Percentiles rank a stretch among this genome's conserved stretches.
Evolutionary conservation across 2,113 vertebrate species (phyloP).

Genomic region (Tachycineta bicolor): DNA sequence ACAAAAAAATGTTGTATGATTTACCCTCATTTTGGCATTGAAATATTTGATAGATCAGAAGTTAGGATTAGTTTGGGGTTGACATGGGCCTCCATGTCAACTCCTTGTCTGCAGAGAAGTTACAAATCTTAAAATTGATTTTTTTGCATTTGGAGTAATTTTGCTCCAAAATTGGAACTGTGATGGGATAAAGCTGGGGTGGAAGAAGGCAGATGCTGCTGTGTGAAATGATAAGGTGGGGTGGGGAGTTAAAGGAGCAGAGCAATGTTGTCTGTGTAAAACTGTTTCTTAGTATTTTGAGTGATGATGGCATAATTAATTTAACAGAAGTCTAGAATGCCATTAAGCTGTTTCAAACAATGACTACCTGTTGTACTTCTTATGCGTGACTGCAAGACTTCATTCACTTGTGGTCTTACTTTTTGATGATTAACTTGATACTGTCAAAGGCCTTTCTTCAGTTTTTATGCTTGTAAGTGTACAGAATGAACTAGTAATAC

Average conservation of each 20-base stretch:
- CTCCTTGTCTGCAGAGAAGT: neutral
- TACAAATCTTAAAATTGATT: neutral
- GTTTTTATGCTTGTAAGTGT: neutral
- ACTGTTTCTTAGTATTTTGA: neutral
- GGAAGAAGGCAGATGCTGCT: neutral
- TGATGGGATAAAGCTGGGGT: neutral
- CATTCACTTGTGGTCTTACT: neutral
- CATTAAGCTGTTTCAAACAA: neutral
- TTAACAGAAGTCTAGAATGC: neutral
- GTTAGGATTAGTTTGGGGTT: neutral
- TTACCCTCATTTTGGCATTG: neutral
- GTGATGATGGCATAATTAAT: neutral
- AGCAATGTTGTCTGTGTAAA: neutral
- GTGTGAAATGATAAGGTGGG: neutral
- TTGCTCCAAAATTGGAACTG: neutral
- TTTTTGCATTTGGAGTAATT: neutral
- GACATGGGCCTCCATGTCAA: neutral
- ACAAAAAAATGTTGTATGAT: neutral
- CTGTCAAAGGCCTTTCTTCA: neutral
- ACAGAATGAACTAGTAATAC: neutral
- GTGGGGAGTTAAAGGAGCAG: neutral
- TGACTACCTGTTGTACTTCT: neutral
- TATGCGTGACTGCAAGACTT: neutral
- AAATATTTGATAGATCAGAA: neutral
- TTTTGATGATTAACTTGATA: neutral